phyloP scores from a whole-genome alignment of 2,888 invertebrate species.

The Noctua comes region DNA sequence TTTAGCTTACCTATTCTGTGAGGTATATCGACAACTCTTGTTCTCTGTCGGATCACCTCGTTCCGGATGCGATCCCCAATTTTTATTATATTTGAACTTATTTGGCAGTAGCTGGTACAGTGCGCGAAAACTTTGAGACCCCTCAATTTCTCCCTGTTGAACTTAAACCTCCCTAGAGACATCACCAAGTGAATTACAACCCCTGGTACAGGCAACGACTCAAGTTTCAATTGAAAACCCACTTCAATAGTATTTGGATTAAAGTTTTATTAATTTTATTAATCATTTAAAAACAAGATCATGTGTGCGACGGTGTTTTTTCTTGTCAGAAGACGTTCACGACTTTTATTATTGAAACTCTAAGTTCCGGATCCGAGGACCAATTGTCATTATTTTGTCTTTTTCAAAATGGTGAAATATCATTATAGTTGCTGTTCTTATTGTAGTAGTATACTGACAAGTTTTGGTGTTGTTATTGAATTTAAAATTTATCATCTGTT shows the following conservation, averaged over 20 bases:
- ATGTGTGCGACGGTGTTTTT: neutral
- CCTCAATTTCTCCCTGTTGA: neutral
- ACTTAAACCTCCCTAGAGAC: slow-evolving; percentile 36
- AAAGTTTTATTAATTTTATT: slow-evolving; percentile 7
- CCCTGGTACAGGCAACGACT: neutral
- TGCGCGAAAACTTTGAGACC: neutral
- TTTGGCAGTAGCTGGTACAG: neutral
- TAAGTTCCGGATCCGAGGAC: neutral
- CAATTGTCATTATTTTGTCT: neutral
- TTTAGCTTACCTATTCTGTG: too few species aligned
- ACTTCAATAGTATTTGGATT: neutral
- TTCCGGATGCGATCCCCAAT: too few species aligned
- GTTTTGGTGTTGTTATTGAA: neutral
- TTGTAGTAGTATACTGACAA: neutral
- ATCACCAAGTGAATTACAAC: neutral
- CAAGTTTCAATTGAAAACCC: slow-evolving; percentile 35
- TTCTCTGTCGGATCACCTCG: too few species aligned
- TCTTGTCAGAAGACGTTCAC: neutral
- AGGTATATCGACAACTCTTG: too few species aligned
- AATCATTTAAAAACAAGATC: too few species aligned
- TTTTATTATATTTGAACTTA: neutral
- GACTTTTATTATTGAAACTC: too few species aligned
- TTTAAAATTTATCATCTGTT: neutral
- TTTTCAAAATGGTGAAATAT: neutral
- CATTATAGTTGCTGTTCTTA: too few species aligned